These are phyloP conservation scores for Hyphantria cunea DNA, from an alignment of 1,140 invertebrate genomes.

Conservation along the genomic window DNA sequence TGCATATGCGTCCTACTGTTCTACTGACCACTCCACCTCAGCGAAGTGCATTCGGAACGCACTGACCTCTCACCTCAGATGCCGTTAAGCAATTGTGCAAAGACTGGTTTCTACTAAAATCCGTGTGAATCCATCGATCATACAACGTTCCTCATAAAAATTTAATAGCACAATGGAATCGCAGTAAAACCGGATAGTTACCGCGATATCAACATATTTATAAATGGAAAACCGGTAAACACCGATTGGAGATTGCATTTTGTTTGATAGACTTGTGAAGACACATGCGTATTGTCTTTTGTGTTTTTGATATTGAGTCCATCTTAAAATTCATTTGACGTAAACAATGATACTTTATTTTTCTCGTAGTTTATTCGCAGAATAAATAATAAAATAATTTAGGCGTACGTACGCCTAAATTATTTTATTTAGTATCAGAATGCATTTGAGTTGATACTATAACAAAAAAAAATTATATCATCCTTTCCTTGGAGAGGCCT, in stretches of 20 bases:
- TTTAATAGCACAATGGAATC: constrained; percentile 12
- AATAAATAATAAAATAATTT: too few species aligned
- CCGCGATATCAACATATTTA: constrained; percentile 26
- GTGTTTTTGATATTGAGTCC: too few species aligned
- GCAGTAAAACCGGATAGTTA: constrained; percentile 23
- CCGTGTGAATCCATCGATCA: constrained; percentile 45
- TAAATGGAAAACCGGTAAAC: constrained; percentile 18
- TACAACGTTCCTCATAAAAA: constrained; percentile 24
- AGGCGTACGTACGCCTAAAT: too few species aligned
- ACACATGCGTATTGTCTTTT: too few species aligned
- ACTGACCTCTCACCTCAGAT: constrained; percentile 55
- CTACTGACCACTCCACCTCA: constrained; percentile 1
- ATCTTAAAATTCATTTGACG: too few species aligned
- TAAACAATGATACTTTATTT: too few species aligned
- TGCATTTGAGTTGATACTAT: too few species aligned
- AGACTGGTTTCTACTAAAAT: constrained; percentile 45
- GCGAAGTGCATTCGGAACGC: constrained; percentile 19
- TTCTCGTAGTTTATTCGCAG: too few species aligned
- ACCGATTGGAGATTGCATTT: constrained; percentile 26
- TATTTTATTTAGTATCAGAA: too few species aligned
- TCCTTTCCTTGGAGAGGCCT: too few species aligned
- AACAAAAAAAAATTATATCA: too few species aligned
- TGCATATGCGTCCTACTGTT: constrained; percentile 2
- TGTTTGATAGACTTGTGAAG: not conserved
- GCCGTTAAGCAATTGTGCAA: constrained; percentile 54